Conservation (phyloP, 2,888 invertebrate genomes). For the Phortica magna region DNA sequence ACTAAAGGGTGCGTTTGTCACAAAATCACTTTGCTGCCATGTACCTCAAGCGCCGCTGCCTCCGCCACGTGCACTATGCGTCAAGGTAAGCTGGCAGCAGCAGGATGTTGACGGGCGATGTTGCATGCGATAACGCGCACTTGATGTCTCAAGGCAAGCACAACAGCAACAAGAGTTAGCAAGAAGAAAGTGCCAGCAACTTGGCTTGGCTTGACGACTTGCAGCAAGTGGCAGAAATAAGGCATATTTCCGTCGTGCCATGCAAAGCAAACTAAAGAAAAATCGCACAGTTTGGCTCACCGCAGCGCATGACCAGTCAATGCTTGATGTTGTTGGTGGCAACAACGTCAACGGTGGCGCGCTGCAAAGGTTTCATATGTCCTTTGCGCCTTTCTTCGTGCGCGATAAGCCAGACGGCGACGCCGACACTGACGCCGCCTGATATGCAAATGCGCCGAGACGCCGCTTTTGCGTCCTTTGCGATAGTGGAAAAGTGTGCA, state of each 20-base stretch:
- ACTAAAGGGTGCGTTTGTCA: slow-evolving; percentile 42
- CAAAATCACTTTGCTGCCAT: slow-evolving; percentile 52
- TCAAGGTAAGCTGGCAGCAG: slow-evolving; percentile 29
- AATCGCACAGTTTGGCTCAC: slow-evolving; percentile 24
- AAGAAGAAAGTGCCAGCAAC: slow-evolving; percentile 9
- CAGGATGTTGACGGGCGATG: slow-evolving; percentile 43
- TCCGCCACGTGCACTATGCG: slow-evolving; percentile 19
- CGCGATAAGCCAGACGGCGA: slow-evolving; percentile 39
- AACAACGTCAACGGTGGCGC: neutral
- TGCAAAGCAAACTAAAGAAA: slow-evolving; percentile 38
- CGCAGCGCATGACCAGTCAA: slow-evolving; percentile 36
- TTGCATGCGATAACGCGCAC: slow-evolving; percentile 68
- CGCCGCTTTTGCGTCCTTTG: slow-evolving; percentile 13
- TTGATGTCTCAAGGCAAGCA: slow-evolving; percentile 43
- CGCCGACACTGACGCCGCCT: slow-evolving; percentile 49
- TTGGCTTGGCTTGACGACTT: neutral
- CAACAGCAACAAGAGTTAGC: neutral
- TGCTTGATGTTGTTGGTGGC: too few species aligned
- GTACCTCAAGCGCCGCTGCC: neutral
- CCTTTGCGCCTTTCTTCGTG: neutral
- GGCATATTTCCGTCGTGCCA: slow-evolving; percentile 11
- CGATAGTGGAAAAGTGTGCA: neutral
- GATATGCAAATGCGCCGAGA: slow-evolving; percentile 65
- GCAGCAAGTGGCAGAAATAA: neutral
- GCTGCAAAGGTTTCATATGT: slow-evolving; percentile 14